These are phyloP conservation scores for Thera britannica DNA, from an alignment of 2,888 invertebrate genomes.

Conservation along the genomic window DNA sequence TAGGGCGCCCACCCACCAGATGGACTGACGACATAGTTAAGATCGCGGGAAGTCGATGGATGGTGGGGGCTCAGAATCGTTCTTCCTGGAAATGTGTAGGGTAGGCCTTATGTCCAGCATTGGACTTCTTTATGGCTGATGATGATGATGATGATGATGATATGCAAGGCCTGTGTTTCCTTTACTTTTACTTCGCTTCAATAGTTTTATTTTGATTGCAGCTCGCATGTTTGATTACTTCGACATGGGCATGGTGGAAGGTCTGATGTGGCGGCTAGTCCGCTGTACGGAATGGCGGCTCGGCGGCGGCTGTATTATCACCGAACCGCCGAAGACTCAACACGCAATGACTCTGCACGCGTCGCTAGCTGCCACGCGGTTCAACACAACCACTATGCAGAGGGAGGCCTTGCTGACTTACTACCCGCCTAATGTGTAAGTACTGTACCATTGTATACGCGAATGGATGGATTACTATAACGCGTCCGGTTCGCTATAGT, in stretches of 20 bases:
- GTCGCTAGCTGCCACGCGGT: conserved; percentile 63
- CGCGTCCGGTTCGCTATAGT: too few relatives aligned
- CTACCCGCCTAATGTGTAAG: conserved; percentile 95
- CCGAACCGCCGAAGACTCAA: conserved; percentile 59
- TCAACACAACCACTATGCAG: conserved; percentile 80
- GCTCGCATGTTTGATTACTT: conserved; percentile 97
- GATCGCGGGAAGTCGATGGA: too few relatives aligned
- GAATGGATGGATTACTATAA: too few relatives aligned
- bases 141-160: too few relatives aligned
- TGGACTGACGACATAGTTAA: too few relatives aligned
- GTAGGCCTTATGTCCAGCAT: too few relatives aligned
- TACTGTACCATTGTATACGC: conserved; percentile 49
- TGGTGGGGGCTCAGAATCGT: too few relatives aligned
- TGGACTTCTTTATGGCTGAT: too few relatives aligned
- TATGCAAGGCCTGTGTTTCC: too few relatives aligned
- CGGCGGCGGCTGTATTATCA: conserved; percentile 79
- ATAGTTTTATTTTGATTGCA: conserved; percentile 69
- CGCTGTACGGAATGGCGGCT: conserved; percentile 86
- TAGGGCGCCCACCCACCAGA: too few relatives aligned
- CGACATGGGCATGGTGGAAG: conserved; percentile 96
- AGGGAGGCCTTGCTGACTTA: conserved; percentile 91
- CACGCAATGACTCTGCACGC: conserved; percentile 89
- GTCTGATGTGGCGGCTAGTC: conserved; percentile 92
- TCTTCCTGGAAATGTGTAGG: too few relatives aligned
- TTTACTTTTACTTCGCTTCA: neutral